These are phyloP conservation scores for Melierax canorus DNA, from an alignment of 2,113 vertebrate genomes.

Conservation along the genomic window DNA sequence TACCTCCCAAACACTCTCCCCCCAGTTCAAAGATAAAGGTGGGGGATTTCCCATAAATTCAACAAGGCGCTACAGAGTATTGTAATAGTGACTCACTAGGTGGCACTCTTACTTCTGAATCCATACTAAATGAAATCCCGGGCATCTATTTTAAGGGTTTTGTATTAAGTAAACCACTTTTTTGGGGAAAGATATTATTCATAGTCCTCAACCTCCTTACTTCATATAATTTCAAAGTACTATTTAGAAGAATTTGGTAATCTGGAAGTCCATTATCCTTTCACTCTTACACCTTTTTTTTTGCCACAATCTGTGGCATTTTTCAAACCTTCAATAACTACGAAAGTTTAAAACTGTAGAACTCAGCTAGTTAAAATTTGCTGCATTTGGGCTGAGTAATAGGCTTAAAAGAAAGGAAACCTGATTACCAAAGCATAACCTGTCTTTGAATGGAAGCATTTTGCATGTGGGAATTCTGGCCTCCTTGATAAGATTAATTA, in stretches of 20 bases:
- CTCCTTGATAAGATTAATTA: background rate
- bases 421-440: background rate
- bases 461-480: background rate
- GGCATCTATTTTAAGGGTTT: background rate
- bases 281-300: background rate
- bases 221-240: background rate
- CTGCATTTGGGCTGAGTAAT: background rate
- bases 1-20: background rate
- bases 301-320: background rate
- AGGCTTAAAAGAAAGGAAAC: background rate
- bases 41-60: background rate
- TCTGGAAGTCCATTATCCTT: background rate
- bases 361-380: background rate
- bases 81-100: constrained; percentile 30
- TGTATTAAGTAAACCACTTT: background rate
- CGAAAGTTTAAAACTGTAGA: background rate
- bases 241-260: background rate
- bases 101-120: constrained; percentile 60
- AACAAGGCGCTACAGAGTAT: background rate
- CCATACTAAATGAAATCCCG: background rate
- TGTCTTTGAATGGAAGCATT: background rate
- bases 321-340: background rate
- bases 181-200: background rate
- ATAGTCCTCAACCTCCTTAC: background rate
- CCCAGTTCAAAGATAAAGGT: background rate